Percentiles rank a stretch among this genome's conserved stretches.
phyloP scores from a whole-genome alignment of 30 jellyfish, hydroid and myxozoan genomes.

The Sanderia malayensis region DNA sequence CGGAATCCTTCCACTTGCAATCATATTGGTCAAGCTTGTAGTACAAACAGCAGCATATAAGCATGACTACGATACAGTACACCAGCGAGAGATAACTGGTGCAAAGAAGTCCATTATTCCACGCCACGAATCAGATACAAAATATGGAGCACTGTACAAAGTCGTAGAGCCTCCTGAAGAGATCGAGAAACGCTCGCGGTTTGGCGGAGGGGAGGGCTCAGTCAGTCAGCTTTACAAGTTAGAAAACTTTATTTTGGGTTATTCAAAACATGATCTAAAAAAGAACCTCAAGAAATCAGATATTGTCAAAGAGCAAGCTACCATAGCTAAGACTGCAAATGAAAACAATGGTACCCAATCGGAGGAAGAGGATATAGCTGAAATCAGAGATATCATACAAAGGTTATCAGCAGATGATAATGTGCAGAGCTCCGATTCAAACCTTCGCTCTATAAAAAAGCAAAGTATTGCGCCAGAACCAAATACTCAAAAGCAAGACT shows the following conservation, averaged over 20 bases:
- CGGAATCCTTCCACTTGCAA: background rate
- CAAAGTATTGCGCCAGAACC: background rate
- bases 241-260: constrained; percentile 29
- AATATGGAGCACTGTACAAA: constrained; percentile 6
- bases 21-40: background rate
- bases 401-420: background rate
- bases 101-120: constrained; percentile 48
- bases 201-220: constrained; percentile 6
- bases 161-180: constrained; percentile 30
- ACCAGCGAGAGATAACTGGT: background rate
- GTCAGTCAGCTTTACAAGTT: constrained; percentile 24
- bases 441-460: background rate
- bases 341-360: too few species aligned
- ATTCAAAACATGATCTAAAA: background rate
- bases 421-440: background rate
- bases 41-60: background rate
- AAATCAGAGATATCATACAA: background rate
- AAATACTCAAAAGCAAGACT: background rate
- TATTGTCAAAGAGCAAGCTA: constrained; percentile 25
- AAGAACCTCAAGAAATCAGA: constrained; percentile 42
- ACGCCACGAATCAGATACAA: constrained; percentile 45
- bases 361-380: background rate
- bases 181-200: constrained; percentile 24
- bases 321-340: too few species aligned
- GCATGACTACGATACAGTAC: background rate